These are phyloP conservation scores for Melinopterus prodromus DNA, from an alignment of 2,888 invertebrate species.

Conservation along the genomic window DNA sequence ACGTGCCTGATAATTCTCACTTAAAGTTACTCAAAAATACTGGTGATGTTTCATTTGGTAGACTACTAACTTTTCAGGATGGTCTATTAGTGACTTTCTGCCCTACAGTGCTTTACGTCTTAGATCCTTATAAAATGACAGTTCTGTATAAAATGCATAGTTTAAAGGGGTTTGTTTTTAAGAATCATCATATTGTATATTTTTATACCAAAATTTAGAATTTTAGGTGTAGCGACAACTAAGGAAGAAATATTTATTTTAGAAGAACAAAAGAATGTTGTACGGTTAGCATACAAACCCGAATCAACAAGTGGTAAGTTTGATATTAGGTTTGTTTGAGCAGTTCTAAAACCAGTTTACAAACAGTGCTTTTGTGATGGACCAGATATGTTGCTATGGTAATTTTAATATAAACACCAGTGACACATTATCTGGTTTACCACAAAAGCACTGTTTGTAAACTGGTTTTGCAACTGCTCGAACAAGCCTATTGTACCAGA, in stretches of 20 bases:
- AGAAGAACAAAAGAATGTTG: slow-evolving; percentile 78
- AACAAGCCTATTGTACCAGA: neutral
- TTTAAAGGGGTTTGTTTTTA: slow-evolving; percentile 63
- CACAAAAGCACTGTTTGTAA: too few species aligned
- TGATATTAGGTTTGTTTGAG: too few species aligned
- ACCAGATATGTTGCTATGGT: too few species aligned
- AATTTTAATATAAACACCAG: too few species aligned
- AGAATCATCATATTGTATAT: slow-evolving; percentile 31
- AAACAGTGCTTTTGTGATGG: too few species aligned
- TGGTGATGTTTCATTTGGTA: slow-evolving; percentile 71
- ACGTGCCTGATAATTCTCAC: slow-evolving; percentile 68
- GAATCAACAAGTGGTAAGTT: slow-evolving; percentile 64
- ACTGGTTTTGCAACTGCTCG: too few species aligned
- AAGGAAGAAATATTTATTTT: slow-evolving; percentile 84
- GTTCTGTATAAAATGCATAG: slow-evolving; percentile 73
- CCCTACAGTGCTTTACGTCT: slow-evolving; percentile 73
- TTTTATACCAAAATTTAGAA: slow-evolving; percentile 55
- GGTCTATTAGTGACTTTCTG: slow-evolving; percentile 79
- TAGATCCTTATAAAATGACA: slow-evolving; percentile 75
- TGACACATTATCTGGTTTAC: too few species aligned
- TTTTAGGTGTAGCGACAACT: slow-evolving; percentile 68
- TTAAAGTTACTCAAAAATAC: slow-evolving; percentile 56
- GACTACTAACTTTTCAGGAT: slow-evolving; percentile 72
- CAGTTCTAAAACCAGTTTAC: too few species aligned
- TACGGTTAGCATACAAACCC: slow-evolving; percentile 80